Percentiles rank a stretch among this genome's conserved stretches.
Evolutionary conservation across 2,797 vertebrate genomes (phyloP).

Genomic region (Tragelaphus eurycerus): DNA sequence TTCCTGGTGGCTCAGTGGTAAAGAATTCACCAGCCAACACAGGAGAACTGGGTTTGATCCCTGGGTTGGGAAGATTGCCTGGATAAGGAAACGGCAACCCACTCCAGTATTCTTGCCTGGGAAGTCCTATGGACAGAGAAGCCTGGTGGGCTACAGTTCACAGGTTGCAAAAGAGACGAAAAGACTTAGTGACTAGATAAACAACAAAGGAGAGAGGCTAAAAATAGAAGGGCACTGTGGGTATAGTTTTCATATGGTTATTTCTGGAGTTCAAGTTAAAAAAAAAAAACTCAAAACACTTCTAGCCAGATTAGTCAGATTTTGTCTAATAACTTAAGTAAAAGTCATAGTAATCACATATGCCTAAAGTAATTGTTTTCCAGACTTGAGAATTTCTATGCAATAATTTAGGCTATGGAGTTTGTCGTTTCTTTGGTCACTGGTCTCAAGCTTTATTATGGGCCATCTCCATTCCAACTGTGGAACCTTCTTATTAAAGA

Average conservation of each 20-base stretch:
- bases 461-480: not conserved
- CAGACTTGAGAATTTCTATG: slow-evolving; percentile 1
- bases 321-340: slow-evolving; percentile 29
- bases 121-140: not conserved
- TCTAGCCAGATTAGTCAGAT: slow-evolving; percentile 35
- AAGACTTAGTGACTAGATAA: not conserved
- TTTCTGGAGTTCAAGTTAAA: slow-evolving; percentile 42
- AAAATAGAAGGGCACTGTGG: not conserved
- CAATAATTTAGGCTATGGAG: not conserved
- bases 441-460: not conserved
- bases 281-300: not conserved
- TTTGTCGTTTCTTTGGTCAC: not conserved
- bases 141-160: not conserved
- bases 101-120: not conserved
- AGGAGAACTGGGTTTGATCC: not conserved
- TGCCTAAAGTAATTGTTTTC: not conserved
- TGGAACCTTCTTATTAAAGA: slow-evolving; percentile 20
- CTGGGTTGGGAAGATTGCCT: not conserved
- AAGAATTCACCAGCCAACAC: not conserved
- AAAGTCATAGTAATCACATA: not conserved
- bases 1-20: not conserved
- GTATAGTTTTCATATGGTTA: slow-evolving; percentile 1
- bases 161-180: not conserved
- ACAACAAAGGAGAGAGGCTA: not conserved
- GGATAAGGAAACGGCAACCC: not conserved